Evolutionary conservation across 2,797 vertebrate species (phyloP), one percentile per base, ranked within the genome.

Genomic region (Argentina silus): DNA sequence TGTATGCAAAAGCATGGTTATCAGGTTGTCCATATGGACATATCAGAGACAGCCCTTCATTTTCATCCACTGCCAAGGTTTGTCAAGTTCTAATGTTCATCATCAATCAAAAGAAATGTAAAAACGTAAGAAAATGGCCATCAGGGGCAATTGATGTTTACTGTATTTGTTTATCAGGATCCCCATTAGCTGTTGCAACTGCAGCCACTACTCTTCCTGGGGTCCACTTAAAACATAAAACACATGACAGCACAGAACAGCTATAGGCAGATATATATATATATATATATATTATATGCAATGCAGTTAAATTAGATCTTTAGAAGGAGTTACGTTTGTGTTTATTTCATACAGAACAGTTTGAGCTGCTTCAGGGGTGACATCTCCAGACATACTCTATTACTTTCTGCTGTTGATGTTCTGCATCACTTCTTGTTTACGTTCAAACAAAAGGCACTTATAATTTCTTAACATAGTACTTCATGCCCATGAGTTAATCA

Each of bases 21-120:
- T 65, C 67, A 19, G 11, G 11, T 65, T 10, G 44, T 27, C 47
- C 19, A 17, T 43, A 12, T 47, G 36, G 47, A 56, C 7, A 66
- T 60, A 53, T 56, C 50, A 61, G 45, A 64, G 51, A 64, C 17
- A 36, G 21, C 23, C 59, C 15, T 51, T 66, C 47, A 7, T 43
- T 17, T 56, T 7, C 15, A 19, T 19, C 60, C 44, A 21, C 14
- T 12, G 48, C 19, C 19, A 17, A 59, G 27, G 27, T 36, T 59
- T 59, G 9, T 7, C 27, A 19, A 1, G 47, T 21, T 15, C 12
- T 42, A 15, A 65, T 15, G 50, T 4, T 0, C 10, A 44, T 44
- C 27, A 15, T n/a, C 15, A 7, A 53, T 53, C 51, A 53, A 53
- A 53, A 17, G 51, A 6, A 53, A 53, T 53, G 17, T 15, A n/a